phyloP scores from a whole-genome alignment of 2,888 invertebrate species.

The Gnatocerus cornutus region DNA sequence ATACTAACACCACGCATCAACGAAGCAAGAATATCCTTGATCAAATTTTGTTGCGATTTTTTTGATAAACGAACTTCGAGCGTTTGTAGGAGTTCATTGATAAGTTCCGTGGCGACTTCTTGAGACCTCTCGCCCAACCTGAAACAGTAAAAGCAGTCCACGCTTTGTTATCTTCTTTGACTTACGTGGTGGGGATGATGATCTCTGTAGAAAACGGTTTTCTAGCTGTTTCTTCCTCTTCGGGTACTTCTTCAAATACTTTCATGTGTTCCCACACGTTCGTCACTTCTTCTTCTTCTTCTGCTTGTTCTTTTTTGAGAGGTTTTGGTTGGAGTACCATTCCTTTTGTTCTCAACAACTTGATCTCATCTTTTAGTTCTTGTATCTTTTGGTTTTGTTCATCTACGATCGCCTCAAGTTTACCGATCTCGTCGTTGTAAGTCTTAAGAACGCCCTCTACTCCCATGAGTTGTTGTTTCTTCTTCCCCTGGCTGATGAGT shows the following conservation, averaged over 20 bases:
- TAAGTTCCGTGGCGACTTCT: conserved; percentile 58
- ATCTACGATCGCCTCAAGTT: conserved; percentile 67
- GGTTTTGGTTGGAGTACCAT: conserved; percentile 52
- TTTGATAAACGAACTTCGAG: conserved; percentile 54
- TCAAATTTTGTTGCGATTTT: conserved; percentile 56
- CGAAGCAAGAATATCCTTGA: conserved; percentile 57
- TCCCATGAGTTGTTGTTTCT: conserved; percentile 61
- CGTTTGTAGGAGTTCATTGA: conserved; percentile 60
- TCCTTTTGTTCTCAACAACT: conserved; percentile 65
- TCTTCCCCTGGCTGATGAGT: conserved; percentile 67
- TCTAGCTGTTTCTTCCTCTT: conserved; percentile 50
- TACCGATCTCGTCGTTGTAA: conserved; percentile 68
- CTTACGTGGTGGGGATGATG: conserved; percentile 41
- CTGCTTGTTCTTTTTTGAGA: conserved; percentile 50
- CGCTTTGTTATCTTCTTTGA: not conserved
- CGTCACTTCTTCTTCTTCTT: conserved; percentile 51
- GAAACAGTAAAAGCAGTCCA: conserved; percentile 31
- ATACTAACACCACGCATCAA: conserved; percentile 61
- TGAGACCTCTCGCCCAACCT: conserved; percentile 58
- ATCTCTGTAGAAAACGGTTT: conserved; percentile 48
- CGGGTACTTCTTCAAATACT: conserved; percentile 44
- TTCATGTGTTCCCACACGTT: conserved; percentile 35
- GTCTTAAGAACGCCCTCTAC: conserved; percentile 63
- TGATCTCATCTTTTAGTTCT: conserved; percentile 62
- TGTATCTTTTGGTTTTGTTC: conserved; percentile 68